These are phyloP conservation scores for Rhinichthys klamathensis DNA, from an alignment of 2,113 vertebrate genomes.

Conservation along the genomic window DNA sequence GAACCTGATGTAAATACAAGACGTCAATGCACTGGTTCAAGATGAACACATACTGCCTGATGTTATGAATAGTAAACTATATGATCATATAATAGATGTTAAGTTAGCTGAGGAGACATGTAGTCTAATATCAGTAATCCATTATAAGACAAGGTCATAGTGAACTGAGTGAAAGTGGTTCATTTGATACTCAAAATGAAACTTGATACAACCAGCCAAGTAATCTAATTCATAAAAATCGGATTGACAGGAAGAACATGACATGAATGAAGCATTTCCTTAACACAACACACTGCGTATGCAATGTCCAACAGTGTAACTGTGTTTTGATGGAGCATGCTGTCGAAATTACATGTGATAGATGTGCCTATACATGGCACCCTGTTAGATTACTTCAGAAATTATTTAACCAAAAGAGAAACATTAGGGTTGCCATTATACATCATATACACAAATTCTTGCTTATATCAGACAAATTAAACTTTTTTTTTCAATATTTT, in stretches of 20 bases:
- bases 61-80: not conserved
- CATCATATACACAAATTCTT: no score
- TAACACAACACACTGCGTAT: not conserved
- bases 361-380: not conserved
- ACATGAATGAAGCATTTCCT: not conserved
- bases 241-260: not conserved
- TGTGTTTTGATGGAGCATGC: not conserved
- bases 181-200: not conserved
- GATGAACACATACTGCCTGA: not conserved
- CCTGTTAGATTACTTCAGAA: no score
- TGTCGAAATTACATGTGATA: not conserved
- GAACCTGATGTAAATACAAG: no score
- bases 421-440: no score
- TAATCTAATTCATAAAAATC: slow-evolving; percentile 5
- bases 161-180: not conserved
- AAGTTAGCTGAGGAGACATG: not conserved
- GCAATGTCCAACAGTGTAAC: no score
- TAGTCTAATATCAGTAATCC: not conserved
- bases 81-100: not conserved
- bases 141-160: not conserved
- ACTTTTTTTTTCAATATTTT: no score
- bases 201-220: not conserved
- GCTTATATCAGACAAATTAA: no score
- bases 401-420: no score
- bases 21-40: not conserved